Conservation (phyloP, 2,888 invertebrate species). For the Omphaloscelis lunosa region DNA sequence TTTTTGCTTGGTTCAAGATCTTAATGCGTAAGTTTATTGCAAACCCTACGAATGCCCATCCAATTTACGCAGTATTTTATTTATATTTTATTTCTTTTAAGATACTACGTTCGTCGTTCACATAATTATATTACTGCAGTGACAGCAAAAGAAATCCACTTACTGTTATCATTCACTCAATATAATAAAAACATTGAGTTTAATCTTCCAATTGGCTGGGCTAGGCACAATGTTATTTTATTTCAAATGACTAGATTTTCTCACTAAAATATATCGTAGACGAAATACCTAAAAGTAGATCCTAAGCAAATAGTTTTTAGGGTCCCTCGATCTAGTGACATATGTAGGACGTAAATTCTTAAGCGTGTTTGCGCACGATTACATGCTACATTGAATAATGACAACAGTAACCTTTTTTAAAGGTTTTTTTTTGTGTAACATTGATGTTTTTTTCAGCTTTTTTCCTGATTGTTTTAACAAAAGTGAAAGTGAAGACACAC, state of each 20-base stretch:
- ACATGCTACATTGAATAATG: conserved; percentile 46
- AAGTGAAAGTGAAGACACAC: not conserved
- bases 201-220: conserved; percentile 7
- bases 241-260: not conserved
- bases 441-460: not conserved
- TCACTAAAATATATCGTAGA: conserved; percentile 15
- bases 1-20: conserved; percentile 43
- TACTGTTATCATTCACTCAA: conserved; percentile 40
- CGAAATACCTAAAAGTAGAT: conserved; percentile 27
- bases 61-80: conserved; percentile 49
- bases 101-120: conserved; percentile 15
- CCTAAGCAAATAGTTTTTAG: conserved; percentile 43
- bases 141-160: conserved; percentile 47
- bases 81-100: conserved; percentile 50
- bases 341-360: conserved; percentile 52
- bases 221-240: conserved; percentile 14
- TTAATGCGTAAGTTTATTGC: conserved; percentile 20
- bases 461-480: not conserved
- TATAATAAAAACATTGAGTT: conserved; percentile 31
- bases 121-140: conserved; percentile 54
- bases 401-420: conserved; percentile 13
- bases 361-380: conserved; percentile 39
- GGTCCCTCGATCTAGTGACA: conserved; percentile 42
- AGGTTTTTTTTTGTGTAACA: conserved; percentile 10
- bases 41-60: conserved; percentile 43